Conservation (phyloP, 2,888 invertebrate genomes). For the Oscheius myriophilus region DNA sequence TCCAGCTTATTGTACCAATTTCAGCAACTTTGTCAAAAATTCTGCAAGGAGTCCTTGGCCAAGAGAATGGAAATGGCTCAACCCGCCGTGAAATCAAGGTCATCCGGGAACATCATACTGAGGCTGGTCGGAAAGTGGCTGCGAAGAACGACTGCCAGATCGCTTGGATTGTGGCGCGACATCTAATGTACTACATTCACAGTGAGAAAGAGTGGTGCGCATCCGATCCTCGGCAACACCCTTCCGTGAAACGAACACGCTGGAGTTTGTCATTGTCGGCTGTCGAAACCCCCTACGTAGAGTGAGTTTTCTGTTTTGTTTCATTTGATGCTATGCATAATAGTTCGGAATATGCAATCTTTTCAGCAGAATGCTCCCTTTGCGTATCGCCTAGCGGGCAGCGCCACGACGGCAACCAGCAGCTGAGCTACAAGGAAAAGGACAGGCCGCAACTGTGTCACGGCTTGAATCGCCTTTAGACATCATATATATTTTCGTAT, state of each 20-base stretch:
- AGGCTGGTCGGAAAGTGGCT: constrained; percentile 28
- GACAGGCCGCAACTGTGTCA: constrained; percentile 8
- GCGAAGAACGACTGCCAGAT: constrained; percentile 26
- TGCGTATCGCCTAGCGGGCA: neutral
- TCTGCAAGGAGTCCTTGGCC: neutral
- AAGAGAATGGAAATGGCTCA: constrained; percentile 7
- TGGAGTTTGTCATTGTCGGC: too few relatives aligned
- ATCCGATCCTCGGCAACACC: too few relatives aligned
- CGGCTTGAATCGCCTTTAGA: constrained; percentile 12
- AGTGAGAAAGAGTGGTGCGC: constrained; percentile 32
- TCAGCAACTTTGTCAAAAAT: neutral
- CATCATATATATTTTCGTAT: too few relatives aligned
- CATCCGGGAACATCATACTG: constrained; percentile 10
- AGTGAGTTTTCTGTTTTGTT: constrained; percentile 28
- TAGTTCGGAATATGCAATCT: too few relatives aligned
- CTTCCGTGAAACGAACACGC: too few relatives aligned
- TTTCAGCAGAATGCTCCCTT: neutral
- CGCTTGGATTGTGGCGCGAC: constrained; percentile 33
- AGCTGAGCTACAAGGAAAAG: constrained; percentile 12
- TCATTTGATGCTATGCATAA: neutral
- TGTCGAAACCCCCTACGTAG: too few relatives aligned
- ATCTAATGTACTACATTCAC: constrained; percentile 27
- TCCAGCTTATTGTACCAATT: too few relatives aligned
- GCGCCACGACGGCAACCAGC: neutral
- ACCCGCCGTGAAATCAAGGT: constrained; percentile 21